These are phyloP conservation scores for Patella ulyssiponensis DNA, from an alignment of 2,888 invertebrate genomes.

Conservation along the genomic window DNA sequence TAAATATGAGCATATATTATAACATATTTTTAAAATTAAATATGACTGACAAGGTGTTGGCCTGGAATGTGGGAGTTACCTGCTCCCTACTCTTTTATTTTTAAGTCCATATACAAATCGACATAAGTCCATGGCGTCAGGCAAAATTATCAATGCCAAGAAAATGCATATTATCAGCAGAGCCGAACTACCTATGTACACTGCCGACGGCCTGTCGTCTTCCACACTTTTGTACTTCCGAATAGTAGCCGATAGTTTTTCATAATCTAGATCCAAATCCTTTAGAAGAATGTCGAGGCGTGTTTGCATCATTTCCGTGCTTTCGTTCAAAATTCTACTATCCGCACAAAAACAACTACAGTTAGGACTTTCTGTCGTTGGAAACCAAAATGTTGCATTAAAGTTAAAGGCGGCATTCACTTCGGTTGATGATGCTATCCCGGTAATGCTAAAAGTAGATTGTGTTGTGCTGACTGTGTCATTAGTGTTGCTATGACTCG, in stretches of 20 bases:
- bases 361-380: too few species aligned
- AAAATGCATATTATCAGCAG: neutral
- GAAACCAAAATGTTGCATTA: too few species aligned
- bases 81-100: neutral
- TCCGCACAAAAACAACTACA: neutral
- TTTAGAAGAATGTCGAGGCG: neutral
- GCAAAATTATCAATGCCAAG: neutral
- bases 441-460: too few species aligned
- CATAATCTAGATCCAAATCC: neutral
- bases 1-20: too few species aligned
- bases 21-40: too few species aligned
- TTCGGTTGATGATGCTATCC: too few species aligned
- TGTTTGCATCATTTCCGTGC: neutral
- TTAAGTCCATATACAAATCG: neutral
- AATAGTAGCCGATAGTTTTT: neutral
- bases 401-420: too few species aligned
- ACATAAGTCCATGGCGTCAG: neutral
- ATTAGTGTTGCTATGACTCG: too few species aligned
- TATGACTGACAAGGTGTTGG: too few species aligned
- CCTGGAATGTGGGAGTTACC: neutral
- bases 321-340: neutral
- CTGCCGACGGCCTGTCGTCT: neutral
- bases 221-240: neutral
- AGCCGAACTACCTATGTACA: neutral
- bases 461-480: too few species aligned